phyloP scores from a whole-genome alignment of 1,140 invertebrate genomes.

The Streblospio benedicti region DNA sequence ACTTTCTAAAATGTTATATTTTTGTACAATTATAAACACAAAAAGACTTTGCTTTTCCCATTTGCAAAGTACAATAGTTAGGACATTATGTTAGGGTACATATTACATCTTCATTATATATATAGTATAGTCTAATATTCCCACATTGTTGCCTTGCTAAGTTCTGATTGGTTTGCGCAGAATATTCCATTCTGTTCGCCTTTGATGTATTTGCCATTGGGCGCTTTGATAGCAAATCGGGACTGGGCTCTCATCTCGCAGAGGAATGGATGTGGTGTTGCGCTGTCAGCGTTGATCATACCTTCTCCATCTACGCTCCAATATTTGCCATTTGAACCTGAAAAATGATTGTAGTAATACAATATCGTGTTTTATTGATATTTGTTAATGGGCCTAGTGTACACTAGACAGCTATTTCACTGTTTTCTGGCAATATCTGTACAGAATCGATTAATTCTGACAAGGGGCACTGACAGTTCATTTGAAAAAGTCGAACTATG shows the following conservation, averaged over 20 bases:
- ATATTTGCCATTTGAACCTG: slow-evolving; percentile 87
- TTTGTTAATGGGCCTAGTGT: neutral
- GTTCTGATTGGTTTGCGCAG: slow-evolving; percentile 67
- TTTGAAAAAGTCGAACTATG: too few relatives aligned
- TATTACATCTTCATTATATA: too few relatives aligned
- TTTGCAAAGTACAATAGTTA: too few relatives aligned
- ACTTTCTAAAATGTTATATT: too few relatives aligned
- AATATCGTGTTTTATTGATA: slow-evolving; percentile 12
- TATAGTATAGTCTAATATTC: slow-evolving; percentile 42
- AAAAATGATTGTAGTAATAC: slow-evolving; percentile 16
- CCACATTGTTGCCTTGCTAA: slow-evolving; percentile 29
- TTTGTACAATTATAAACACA: too few relatives aligned
- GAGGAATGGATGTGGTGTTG: slow-evolving; percentile 77
- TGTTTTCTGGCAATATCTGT: too few relatives aligned
- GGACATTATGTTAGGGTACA: too few relatives aligned
- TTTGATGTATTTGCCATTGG: slow-evolving; percentile 68
- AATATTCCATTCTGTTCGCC: slow-evolving; percentile 91
- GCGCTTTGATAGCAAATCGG: slow-evolving; percentile 76
- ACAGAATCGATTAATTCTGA: too few relatives aligned
- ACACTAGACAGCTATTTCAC: slow-evolving; percentile 3
- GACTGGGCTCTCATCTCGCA: slow-evolving; percentile 86
- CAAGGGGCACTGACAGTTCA: too few relatives aligned
- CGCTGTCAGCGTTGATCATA: slow-evolving; percentile 70
- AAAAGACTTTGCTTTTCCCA: too few relatives aligned
- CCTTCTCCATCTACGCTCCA: slow-evolving; percentile 53